phyloP scores from a whole-genome alignment of 2,888 invertebrate species.

The Leucozona laternaria region DNA sequence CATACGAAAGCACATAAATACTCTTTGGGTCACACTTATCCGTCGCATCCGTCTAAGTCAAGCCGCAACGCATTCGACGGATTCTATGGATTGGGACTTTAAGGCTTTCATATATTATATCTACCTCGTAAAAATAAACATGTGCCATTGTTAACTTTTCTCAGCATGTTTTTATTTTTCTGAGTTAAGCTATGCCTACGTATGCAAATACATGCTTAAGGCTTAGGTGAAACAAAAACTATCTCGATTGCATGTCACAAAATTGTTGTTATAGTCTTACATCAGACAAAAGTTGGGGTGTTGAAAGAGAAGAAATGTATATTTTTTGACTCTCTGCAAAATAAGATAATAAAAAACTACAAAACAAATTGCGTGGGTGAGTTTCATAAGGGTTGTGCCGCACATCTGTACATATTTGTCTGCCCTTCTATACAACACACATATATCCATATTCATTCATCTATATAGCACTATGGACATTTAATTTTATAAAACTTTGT shows the following conservation, averaged over 20 bases:
- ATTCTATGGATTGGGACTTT: no score
- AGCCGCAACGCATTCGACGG: no score
- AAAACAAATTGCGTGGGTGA: conserved; percentile 50
- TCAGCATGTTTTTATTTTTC: not conserved
- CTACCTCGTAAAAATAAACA: no score
- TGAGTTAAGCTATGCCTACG: not conserved
- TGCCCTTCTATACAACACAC: conserved; percentile 22
- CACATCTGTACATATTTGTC: conserved; percentile 58
- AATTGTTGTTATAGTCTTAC: conserved; percentile 1
- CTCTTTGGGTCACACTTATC: no score
- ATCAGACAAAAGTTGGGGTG: not conserved
- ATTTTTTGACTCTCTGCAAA: conserved; percentile 10
- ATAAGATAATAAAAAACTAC: conserved; percentile 18
- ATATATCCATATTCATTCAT: not conserved
- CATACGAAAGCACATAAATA: no score
- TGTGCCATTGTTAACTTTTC: no score
- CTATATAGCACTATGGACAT: not conserved
- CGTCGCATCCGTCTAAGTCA: no score
- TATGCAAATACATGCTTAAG: not conserved
- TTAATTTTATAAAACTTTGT: conserved; percentile 26
- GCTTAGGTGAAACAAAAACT: not conserved
- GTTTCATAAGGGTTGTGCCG: conserved; percentile 52
- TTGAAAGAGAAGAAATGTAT: conserved; percentile 1
- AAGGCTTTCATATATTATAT: no score
- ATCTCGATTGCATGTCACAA: conserved; percentile 28